Conservation (phyloP, 2,888 invertebrate genomes). For the Anaspis maculata region DNA sequence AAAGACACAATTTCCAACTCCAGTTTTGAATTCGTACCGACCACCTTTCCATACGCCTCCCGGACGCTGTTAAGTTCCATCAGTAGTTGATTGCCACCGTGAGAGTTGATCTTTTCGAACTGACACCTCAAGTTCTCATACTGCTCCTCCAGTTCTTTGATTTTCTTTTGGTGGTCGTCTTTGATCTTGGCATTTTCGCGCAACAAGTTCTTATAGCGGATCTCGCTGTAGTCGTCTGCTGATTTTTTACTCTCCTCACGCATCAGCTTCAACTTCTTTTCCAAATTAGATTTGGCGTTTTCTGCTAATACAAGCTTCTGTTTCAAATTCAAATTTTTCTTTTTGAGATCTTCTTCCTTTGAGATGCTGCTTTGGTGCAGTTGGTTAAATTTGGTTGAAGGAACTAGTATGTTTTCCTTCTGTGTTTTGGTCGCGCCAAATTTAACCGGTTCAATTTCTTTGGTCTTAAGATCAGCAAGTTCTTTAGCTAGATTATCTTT, state of each 20-base stretch:
- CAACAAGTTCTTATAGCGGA: slow-evolving; percentile 23
- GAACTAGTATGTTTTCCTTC: slow-evolving; percentile 7
- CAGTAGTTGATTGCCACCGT: no score
- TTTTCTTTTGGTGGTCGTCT: slow-evolving; percentile 13
- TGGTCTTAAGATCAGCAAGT: no score
- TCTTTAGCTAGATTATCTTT: no score
- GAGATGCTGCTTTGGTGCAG: no score
- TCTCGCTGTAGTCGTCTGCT: slow-evolving; percentile 16
- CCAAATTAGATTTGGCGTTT: slow-evolving; percentile 18
- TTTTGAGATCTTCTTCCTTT: slow-evolving; percentile 27
- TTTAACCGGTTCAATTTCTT: no score
- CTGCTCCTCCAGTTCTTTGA: slow-evolving; percentile 5
- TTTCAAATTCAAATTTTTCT: slow-evolving; percentile 24
- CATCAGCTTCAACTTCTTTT: slow-evolving; percentile 28
- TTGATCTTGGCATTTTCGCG: slow-evolving; percentile 15
- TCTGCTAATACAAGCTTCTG: slow-evolving; percentile 23
- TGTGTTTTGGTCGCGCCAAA: no score
- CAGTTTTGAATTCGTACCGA: slow-evolving; percentile 31
- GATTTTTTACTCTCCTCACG: slow-evolving; percentile 28
- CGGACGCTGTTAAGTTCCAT: no score
- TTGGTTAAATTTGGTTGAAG: slow-evolving; percentile 5
- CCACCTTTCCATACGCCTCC: slow-evolving; percentile 31
- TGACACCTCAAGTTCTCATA: neutral
- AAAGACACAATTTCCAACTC: slow-evolving; percentile 32
- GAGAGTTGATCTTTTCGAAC: neutral